phyloP scores from a whole-genome alignment of 2,113 vertebrate species.

The Morphnarchus princeps region DNA sequence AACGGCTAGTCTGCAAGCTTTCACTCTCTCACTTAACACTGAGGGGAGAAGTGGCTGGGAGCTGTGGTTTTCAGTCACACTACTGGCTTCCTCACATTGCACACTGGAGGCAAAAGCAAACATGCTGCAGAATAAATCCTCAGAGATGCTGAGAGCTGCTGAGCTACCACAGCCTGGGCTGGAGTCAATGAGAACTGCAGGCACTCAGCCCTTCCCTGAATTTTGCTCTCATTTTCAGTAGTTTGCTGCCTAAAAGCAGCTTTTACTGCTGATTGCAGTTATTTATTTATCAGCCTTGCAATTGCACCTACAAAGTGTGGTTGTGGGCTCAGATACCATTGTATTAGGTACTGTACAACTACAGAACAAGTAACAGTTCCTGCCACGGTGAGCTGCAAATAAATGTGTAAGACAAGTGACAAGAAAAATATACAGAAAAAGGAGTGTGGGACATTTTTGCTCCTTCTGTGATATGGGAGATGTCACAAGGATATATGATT shows the following conservation, averaged over 20 bases:
- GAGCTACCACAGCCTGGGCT: neutral
- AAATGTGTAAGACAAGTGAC: neutral
- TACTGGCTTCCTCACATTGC: neutral
- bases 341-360: neutral
- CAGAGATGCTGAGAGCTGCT: neutral
- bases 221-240: neutral
- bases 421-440: neutral
- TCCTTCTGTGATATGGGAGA: neutral
- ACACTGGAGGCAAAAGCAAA: constrained; percentile 11
- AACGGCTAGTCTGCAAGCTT: neutral
- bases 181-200: neutral
- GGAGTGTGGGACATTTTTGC: neutral
- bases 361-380: neutral
- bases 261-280: neutral
- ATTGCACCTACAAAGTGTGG: neutral
- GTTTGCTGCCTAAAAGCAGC: neutral
- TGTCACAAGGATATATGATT: neutral
- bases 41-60: constrained; percentile 29
- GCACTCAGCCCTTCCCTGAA: neutral
- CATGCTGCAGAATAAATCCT: constrained; percentile 3
- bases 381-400: neutral
- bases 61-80: constrained; percentile 19
- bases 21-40: constrained; percentile 26
- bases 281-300: neutral
- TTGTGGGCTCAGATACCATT: neutral